These are phyloP conservation scores for Melieria crassipennis DNA, from an alignment of 2,888 invertebrate genomes.

Conservation along the genomic window DNA sequence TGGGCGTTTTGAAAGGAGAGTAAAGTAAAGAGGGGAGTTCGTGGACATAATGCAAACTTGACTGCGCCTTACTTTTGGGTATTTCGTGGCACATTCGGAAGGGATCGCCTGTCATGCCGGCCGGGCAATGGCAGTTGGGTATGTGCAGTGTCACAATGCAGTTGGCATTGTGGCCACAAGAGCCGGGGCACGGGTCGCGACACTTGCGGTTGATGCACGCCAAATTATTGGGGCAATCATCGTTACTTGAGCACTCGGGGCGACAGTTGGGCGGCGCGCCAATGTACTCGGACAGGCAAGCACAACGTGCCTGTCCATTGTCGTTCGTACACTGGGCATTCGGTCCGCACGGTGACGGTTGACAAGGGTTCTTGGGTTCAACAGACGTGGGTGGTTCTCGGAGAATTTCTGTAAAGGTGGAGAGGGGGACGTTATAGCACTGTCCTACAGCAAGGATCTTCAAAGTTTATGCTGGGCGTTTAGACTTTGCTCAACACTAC, in stretches of 20 bases:
- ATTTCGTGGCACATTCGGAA: conserved; percentile 71
- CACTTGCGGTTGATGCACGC: conserved; percentile 80
- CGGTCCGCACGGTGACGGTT: conserved; percentile 81
- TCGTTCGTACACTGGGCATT: conserved; percentile 77
- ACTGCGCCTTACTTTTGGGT: conserved; percentile 55
- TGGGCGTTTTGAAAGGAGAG: background rate
- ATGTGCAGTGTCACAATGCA: conserved; percentile 81
- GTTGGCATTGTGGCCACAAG: conserved; percentile 79
- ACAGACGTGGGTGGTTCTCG: conserved; percentile 37
- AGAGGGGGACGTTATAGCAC: background rate
- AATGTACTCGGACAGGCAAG: conserved; percentile 74
- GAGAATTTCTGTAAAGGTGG: conserved; percentile 36
- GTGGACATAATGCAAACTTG: conserved; percentile 52
- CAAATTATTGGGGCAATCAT: conserved; percentile 74
- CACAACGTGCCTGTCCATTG: conserved; percentile 72
- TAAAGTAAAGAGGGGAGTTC: background rate
- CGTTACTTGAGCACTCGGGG: conserved; percentile 77
- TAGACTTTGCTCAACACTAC: background rate
- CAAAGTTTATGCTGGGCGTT: background rate
- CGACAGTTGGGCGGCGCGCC: conserved; percentile 79
- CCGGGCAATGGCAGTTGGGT: conserved; percentile 77
- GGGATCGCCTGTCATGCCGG: conserved; percentile 78
- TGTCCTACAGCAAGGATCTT: background rate
- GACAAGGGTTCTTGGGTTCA: conserved; percentile 70
- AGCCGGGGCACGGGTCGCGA: conserved; percentile 79